These are phyloP conservation scores for Odontomyia ornata DNA, from an alignment of 2,888 invertebrate species.

Conservation along the genomic window DNA sequence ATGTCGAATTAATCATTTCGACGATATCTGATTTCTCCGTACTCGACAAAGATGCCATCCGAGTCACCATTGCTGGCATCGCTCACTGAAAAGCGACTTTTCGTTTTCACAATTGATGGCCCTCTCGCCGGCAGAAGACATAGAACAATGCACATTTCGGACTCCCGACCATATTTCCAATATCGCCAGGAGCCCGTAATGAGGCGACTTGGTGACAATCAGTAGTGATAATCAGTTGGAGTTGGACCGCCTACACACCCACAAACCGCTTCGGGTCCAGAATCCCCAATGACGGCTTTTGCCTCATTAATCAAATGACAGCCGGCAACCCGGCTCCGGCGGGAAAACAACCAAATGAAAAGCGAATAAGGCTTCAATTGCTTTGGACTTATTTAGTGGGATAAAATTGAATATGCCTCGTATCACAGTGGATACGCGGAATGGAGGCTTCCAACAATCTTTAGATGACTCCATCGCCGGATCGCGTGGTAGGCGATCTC, in stretches of 20 bases:
- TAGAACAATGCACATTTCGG: conserved; percentile 19
- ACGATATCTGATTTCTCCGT: neutral
- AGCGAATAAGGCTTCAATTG: neutral
- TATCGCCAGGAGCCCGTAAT: neutral
- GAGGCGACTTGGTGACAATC: conserved; percentile 41
- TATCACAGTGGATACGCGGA: neutral
- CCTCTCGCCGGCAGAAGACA: neutral
- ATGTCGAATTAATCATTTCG: neutral
- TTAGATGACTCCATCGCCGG: neutral
- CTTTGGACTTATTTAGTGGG: conserved; percentile 19
- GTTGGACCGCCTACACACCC: conserved; percentile 43
- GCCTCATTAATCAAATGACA: conserved; percentile 39
- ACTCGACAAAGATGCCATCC: neutral
- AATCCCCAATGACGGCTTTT: conserved; percentile 23
- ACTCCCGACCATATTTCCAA: neutral
- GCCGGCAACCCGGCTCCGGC: neutral
- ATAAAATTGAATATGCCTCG: conserved; percentile 15
- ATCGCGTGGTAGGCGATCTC: conserved; percentile 36
- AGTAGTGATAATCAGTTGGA: conserved; percentile 36
- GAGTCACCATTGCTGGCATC: neutral
- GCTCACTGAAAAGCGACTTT: neutral
- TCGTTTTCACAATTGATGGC: conserved; percentile 18
- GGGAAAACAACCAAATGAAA: neutral
- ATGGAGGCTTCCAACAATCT: neutral
- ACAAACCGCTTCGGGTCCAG: conserved; percentile 30